Conservation (phyloP, 2,888 invertebrate genomes). For the Platycnemis pennipes region DNA sequence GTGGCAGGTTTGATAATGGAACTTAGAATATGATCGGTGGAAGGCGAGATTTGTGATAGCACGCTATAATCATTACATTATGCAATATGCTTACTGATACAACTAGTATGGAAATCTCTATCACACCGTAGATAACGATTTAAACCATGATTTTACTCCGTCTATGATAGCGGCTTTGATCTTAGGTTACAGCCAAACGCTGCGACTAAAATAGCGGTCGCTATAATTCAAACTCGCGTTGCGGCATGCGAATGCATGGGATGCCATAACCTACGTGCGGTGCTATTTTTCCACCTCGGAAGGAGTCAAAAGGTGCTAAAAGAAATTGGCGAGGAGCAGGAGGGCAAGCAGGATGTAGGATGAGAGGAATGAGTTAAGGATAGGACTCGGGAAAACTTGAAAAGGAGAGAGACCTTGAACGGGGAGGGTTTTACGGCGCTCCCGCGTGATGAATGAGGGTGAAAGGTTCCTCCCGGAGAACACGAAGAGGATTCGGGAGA, state of each 20-base stretch:
- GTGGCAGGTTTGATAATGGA: too few relatives aligned
- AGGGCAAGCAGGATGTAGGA: too few relatives aligned
- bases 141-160: neutral
- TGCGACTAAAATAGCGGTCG: neutral
- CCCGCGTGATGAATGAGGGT: slow-evolving; percentile 37
- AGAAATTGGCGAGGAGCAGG: neutral
- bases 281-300: neutral
- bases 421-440: too few relatives aligned
- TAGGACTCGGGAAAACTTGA: too few relatives aligned
- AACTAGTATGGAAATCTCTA: too few relatives aligned
- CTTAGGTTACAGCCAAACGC: neutral
- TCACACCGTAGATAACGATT: too few relatives aligned
- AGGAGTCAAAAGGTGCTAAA: neutral
- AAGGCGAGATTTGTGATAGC: too few relatives aligned
- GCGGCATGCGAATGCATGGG: neutral
- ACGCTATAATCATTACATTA: too few relatives aligned
- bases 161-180: neutral
- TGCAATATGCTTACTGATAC: too few relatives aligned
- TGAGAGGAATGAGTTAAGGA: neutral
- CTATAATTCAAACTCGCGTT: neutral
- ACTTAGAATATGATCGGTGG: too few relatives aligned
- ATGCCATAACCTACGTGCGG: neutral
- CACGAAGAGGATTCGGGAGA: neutral
- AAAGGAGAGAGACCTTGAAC: too few relatives aligned
- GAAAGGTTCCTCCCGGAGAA: slow-evolving; percentile 5